phyloP scores from a whole-genome alignment of 53 echinoderm and acorn worm species.

The Paracentrotus lividus region DNA sequence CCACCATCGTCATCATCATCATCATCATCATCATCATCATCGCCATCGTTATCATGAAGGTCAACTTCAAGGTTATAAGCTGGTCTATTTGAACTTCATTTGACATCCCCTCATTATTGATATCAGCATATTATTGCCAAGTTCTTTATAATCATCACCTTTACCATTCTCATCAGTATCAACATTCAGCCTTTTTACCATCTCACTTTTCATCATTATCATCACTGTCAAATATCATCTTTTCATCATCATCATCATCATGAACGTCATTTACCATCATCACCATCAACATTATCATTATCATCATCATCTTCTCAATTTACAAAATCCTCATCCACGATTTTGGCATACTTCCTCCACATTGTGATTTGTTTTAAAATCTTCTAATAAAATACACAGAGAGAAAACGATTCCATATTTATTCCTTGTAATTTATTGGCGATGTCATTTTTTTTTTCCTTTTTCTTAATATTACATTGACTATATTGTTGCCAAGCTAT shows the following conservation, averaged over 20 bases:
- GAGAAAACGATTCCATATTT: slow-evolving; percentile 43
- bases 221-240: too few relatives aligned
- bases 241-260: slow-evolving; percentile 1
- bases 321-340: not conserved
- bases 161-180: too few relatives aligned
- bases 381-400: not conserved
- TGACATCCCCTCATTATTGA: not conserved
- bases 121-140: not conserved
- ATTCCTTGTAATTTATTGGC: slow-evolving; percentile 70
- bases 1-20: not conserved
- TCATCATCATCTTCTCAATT: not conserved
- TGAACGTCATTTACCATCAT: not conserved
- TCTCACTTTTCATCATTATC: too few relatives aligned
- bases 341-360: not conserved
- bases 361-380: not conserved
- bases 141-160: not conserved
- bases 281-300: not conserved
- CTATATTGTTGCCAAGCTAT: slow-evolving; percentile 66
- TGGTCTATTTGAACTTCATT: too few relatives aligned
- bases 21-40: not conserved
- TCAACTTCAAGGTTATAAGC: not conserved
- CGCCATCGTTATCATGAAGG: not conserved
- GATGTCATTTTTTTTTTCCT: slow-evolving; percentile 34
- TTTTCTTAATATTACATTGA: slow-evolving; percentile 57
- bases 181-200: too few relatives aligned